Conservation (phyloP, 2,888 invertebrate species). For the Melieria crassipennis region DNA sequence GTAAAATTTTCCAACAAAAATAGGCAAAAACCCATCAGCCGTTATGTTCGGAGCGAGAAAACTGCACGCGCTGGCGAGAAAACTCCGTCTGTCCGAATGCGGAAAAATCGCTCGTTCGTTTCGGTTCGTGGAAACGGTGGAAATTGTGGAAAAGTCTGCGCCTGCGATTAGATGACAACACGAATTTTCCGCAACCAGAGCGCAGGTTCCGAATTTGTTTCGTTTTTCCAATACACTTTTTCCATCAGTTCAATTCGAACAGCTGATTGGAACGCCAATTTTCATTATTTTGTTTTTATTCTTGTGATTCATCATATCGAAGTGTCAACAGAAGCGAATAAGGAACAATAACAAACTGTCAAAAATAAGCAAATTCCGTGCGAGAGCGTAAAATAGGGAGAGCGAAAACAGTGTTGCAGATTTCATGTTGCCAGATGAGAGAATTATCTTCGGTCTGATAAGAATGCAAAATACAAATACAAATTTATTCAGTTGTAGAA, state of each 20-base stretch:
- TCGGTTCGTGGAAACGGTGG: slow-evolving; percentile 6
- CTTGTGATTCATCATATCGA: slow-evolving; percentile 27
- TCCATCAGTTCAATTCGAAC: neutral
- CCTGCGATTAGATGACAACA: slow-evolving; percentile 10
- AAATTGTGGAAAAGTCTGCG: slow-evolving; percentile 8
- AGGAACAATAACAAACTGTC: neutral
- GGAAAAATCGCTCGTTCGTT: slow-evolving; percentile 28
- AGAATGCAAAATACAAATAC: no score
- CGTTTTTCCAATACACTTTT: slow-evolving; percentile 10
- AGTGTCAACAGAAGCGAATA: slow-evolving; percentile 12
- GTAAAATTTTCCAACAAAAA: no score
- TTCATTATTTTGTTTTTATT: slow-evolving; percentile 22
- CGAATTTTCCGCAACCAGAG: slow-evolving; percentile 9
- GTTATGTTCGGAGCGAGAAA: no score
- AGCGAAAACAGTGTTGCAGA: no score
- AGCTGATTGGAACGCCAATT: slow-evolving; percentile 23
- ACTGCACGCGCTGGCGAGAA: slow-evolving; percentile 25
- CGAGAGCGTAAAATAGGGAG: no score
- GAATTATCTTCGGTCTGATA: neutral
- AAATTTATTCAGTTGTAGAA: no score
- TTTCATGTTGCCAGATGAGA: neutral
- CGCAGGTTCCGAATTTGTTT: slow-evolving; percentile 23
- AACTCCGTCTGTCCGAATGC: slow-evolving; percentile 27
- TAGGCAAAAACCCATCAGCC: no score
- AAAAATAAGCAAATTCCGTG: neutral